Base-by-base conservation (phyloP, 1,140 invertebrate species). In the Dermatophagoides farinae region DNA sequence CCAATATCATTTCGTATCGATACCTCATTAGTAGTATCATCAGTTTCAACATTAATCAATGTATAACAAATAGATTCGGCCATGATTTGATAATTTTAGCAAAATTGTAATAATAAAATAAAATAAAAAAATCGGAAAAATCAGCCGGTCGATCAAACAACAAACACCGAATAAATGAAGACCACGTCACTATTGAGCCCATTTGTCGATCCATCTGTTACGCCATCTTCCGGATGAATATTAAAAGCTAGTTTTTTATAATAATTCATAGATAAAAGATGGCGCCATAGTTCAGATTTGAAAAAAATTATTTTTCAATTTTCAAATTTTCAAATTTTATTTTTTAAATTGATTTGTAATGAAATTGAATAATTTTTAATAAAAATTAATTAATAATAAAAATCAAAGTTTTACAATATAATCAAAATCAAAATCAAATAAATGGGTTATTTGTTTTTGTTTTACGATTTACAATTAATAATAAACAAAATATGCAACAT, bases 1-100 rank as follows among this genome's bases (percentile, higher is more conserved):
- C 62, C 62, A 8, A 63, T 23, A 55, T 53, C 49, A 57, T 60
- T 60, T 41, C 58, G 11, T 4, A 63, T n/a, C 16, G 60, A 46
- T 14, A 62, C 25, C 37, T 63, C 62, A 46, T 60, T 63, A 8
- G 61, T 46, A 16, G 43, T 25, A 9, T 63, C 62, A 38, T 63
- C 62, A 37, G 57, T 39, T 16, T 60, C 61, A 12, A 23, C 44
- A 44, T 63, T 63, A n/a, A 63, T 60, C 10, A 63, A 38, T 9
- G 62, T 63, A 41, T 63, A 63, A 22, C 62, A 63, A 18, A 63
- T 49, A 0, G 63, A 62, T 37, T 38, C 38, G 52, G 20, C 14
- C 31, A 54, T 10, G 20, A 54, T 37, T 54, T 54, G 12, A 54
- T 23, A 54, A 38, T 6, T 54, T 9, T 50, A 1, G 4, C n/a